Base-by-base conservation (phyloP, 2,113 vertebrate genomes). In the Cololabis saira region DNA sequence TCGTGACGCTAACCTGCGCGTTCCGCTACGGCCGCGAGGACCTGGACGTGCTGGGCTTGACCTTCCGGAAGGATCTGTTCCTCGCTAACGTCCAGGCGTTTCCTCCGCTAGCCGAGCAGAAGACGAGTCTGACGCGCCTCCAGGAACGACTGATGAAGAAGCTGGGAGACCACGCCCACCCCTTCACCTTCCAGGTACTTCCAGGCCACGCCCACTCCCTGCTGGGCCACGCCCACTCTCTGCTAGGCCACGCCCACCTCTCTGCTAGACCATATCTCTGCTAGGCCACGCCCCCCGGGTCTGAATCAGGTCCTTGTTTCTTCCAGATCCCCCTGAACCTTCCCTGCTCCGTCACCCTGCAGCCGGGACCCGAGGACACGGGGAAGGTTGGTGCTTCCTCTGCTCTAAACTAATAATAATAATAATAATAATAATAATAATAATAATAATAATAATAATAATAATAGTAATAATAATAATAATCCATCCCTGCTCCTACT, bases 21-120 rank as follows among this genome's bases (percentile, higher is more conserved):
- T 99, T 99, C 87, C 97, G 97, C 30, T 99, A 99, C 0, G 97
- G 97, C 27, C 96, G 97, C 0, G 97, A 99, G 88, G 97, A 99
- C 76, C 76, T 99, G 89, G 97, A 99, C 1, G 97, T 99, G 57
- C 90, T 99, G 60, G 97, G 97, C 0, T 67, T 99, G 90, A 98
- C 97, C 0, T 99, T 99, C 47, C 89, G 96, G 51, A 98, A 98
- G 87, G 96, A 98, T 63, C 93, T 99, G 54, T 99, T 98, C 0
- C 95, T 97, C 67, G 93, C 95, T 64, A 97, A 96, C 6, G 84
- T 93, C 51, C 96, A 98, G 85, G 95, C 95, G 4, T 98, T 98
- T 61, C 97, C 97, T 0, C 96, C 95, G 0, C 53, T 93, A 15
- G 90, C 94, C 0, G 95, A 96, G 62, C 94, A 96, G 71, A 94